Evolutionary conservation across 2,888 invertebrate species (phyloP).

Genomic region (Seira musarum): DNA sequence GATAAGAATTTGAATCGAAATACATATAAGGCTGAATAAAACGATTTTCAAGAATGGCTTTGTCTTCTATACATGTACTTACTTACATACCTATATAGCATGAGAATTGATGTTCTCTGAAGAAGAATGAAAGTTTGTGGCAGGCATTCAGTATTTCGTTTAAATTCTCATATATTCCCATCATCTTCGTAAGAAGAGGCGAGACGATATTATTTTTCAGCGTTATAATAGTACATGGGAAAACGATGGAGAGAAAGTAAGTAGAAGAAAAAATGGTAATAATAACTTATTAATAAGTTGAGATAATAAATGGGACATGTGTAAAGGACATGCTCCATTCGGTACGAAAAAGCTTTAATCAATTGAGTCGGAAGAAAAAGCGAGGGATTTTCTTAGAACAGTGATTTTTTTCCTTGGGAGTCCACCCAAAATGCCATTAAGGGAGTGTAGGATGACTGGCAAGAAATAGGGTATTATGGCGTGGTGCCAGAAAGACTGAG

Average conservation of each 20-base stretch:
- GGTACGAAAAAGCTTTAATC: not conserved
- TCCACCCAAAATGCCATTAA: not conserved
- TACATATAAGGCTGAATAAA: slow-evolving; percentile 20
- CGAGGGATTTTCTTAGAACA: not conserved
- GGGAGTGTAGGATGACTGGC: not conserved
- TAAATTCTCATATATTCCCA: slow-evolving; percentile 12
- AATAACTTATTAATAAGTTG: slow-evolving; percentile 21
- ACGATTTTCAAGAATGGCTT: slow-evolving; percentile 1
- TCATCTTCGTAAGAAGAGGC: not conserved
- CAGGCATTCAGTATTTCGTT: slow-evolving; percentile 15
- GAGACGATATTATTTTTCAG: not conserved
- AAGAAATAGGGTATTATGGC: slow-evolving; percentile 15
- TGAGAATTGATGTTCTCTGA: not conserved
- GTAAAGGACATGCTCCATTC: slow-evolving; percentile 12
- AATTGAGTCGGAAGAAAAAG: not conserved
- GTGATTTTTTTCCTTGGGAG: not conserved
- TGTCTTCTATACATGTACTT: too few species aligned
- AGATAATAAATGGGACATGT: slow-evolving; percentile 21
- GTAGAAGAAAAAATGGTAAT: not conserved
- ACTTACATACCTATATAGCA: too few species aligned
- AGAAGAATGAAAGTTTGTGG: not conserved
- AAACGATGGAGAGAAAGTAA: not conserved
- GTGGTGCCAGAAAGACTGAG: slow-evolving; percentile 19
- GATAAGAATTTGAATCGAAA: slow-evolving; percentile 38
- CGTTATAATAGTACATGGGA: not conserved